A percentile compares a stretch with the other conserved stretches of the same genome.
Evolutionary conservation across 2,113 vertebrate species (phyloP).

Genomic region (Leucosticte australis): DNA sequence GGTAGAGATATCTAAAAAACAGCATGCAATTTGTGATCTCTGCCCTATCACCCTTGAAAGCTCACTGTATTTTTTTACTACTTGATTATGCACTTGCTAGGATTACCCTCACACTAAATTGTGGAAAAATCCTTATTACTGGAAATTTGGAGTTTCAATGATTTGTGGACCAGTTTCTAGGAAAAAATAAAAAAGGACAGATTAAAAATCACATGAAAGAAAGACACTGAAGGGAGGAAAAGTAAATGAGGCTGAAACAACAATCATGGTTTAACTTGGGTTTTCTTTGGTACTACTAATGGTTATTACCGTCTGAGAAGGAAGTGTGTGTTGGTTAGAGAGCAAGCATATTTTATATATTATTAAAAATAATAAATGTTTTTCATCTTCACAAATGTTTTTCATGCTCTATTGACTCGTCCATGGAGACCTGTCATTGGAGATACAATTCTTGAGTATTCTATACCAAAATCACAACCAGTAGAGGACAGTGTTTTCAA

Average conservation of each 20-base stretch:
- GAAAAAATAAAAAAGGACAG: too few species aligned
- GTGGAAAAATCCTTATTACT: not conserved
- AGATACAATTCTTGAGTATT: not conserved
- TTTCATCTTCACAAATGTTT: not conserved
- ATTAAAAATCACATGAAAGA: not conserved
- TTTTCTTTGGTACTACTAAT: not conserved
- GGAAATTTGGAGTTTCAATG: not conserved
- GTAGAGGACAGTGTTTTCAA: slow-evolving; percentile 48
- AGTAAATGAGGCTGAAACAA: not conserved
- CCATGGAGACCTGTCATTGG: not conserved
- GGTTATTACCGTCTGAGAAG: not conserved
- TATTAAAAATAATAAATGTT: not conserved
- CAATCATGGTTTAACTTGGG: not conserved
- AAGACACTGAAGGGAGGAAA: not conserved
- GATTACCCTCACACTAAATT: not conserved
- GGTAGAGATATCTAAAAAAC: not conserved
- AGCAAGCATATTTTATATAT: not conserved
- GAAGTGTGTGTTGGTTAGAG: not conserved
- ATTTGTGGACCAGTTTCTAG: not conserved
- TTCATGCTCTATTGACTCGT: not conserved
- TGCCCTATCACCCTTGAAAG: not conserved
- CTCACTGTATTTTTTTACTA: not conserved
- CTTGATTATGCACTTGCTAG: not conserved
- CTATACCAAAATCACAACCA: slow-evolving; percentile 1
- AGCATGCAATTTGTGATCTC: not conserved